Conservation (phyloP, 2,888 invertebrate species). For the Thereva nobilitata region DNA sequence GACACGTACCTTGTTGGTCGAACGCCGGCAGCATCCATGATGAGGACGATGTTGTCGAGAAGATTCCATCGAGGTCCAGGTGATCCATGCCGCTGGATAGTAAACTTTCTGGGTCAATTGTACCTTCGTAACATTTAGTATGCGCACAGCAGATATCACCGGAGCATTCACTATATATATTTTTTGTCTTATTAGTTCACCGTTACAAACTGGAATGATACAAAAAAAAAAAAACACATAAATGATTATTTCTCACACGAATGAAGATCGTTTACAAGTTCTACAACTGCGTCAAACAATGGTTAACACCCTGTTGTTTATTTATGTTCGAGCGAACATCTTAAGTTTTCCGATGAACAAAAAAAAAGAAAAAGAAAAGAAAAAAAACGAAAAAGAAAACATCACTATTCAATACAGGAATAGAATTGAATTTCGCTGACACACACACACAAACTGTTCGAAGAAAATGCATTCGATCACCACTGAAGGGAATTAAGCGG, state of each 20-base stretch:
- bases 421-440: too few relatives aligned
- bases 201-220: too few relatives aligned
- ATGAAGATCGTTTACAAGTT: conserved; percentile 2
- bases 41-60: conserved; percentile 43
- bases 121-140: conserved; percentile 3
- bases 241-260: conserved; percentile 10
- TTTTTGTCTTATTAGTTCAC: too few relatives aligned
- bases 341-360: background rate
- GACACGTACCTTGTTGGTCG: conserved; percentile 55
- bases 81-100: conserved; percentile 51
- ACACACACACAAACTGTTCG: too few relatives aligned
- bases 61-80: conserved; percentile 54
- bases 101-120: conserved; percentile 5
- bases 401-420: too few relatives aligned
- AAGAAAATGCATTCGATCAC: too few relatives aligned
- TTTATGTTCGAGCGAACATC: conserved; percentile 20
- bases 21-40: conserved; percentile 53
- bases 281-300: conserved; percentile 12
- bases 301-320: conserved; percentile 23
- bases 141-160: too few relatives aligned
- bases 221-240: too few relatives aligned
- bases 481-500: too few relatives aligned
- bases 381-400: conserved; percentile 13
- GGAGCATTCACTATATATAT: too few relatives aligned
- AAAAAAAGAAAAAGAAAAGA: conserved; percentile 8